Percentiles rank a stretch among this genome's conserved stretches.
phyloP scores from a whole-genome alignment of 2,888 invertebrate species.

The Mesochorus sp. region DNA sequence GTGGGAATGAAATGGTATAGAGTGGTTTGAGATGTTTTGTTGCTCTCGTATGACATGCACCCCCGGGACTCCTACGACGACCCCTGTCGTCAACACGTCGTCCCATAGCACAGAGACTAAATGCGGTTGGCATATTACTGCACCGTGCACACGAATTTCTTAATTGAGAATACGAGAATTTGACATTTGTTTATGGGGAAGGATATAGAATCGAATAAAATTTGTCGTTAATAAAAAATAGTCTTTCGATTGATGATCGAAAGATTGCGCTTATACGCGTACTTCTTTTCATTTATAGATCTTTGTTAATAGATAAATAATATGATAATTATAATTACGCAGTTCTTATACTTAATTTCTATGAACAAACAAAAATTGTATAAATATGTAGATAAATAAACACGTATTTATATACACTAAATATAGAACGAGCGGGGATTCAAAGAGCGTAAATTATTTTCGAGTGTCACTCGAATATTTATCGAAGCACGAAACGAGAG shows the following conservation, averaged over 20 bases:
- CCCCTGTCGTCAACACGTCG: slow-evolving; percentile 25
- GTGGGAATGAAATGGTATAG: slow-evolving; percentile 51
- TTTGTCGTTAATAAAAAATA: slow-evolving; percentile 38
- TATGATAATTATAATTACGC: background rate
- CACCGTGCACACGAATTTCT: background rate
- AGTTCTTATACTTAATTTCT: slow-evolving; percentile 12
- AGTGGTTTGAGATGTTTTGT: slow-evolving; percentile 45
- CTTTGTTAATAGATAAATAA: background rate
- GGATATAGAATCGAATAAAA: too few species aligned
- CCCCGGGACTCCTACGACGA: slow-evolving; percentile 63
- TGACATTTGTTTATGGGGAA: slow-evolving; percentile 21
- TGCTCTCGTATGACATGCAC: slow-evolving; percentile 43
- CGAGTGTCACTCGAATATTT: slow-evolving; percentile 51
- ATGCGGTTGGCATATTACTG: slow-evolving; percentile 24
- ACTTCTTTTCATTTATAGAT: slow-evolving; percentile 33
- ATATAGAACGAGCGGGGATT: background rate
- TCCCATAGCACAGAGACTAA: slow-evolving; percentile 31
- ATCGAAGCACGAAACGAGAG: slow-evolving; percentile 25
- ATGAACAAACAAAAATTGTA: background rate
- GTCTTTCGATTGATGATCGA: slow-evolving; percentile 29
- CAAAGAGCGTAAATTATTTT: slow-evolving; percentile 24
- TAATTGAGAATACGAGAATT: background rate
- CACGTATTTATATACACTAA: background rate
- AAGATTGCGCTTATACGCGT: slow-evolving; percentile 55
- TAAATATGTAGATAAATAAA: slow-evolving; percentile 3